Evolutionary conservation across 2,797 vertebrate genomes (phyloP).

Genomic region (Sphaeramia orbicularis): DNA sequence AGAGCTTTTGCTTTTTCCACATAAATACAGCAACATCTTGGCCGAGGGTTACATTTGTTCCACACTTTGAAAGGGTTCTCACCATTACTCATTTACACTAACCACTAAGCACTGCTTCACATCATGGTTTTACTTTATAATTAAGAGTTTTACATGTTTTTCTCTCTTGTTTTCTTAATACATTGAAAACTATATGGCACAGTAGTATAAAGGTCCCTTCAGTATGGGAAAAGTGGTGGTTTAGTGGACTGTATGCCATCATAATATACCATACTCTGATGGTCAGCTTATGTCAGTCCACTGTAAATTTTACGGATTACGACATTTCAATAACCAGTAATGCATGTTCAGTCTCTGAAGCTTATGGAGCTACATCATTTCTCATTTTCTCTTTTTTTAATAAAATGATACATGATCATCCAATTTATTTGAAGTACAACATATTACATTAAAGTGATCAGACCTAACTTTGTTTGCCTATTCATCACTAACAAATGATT

Average conservation of each 20-base stretch:
- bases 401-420: background rate
- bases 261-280: background rate
- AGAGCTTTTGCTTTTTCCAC: too few relatives aligned
- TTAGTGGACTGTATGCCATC: background rate
- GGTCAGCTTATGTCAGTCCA: background rate
- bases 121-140: too few relatives aligned
- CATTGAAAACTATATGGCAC: background rate
- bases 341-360: slow-evolving; percentile 26
- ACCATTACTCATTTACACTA: too few relatives aligned
- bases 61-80: too few relatives aligned
- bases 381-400: slow-evolving; percentile 8
- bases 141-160: too few relatives aligned
- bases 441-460: slow-evolving; percentile 4
- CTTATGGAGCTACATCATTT: slow-evolving; percentile 15
- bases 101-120: too few relatives aligned
- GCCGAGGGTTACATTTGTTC: too few relatives aligned
- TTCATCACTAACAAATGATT: slow-evolving; percentile 31
- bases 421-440: slow-evolving; percentile 2
- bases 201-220: background rate
- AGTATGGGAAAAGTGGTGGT: slow-evolving; percentile 1
- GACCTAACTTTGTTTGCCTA: slow-evolving; percentile 12
- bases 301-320: background rate
- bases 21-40: too few relatives aligned
- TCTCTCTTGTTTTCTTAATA: too few relatives aligned
- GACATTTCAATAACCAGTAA: background rate